phyloP scores from a whole-genome alignment of 2,888 invertebrate genomes.

The Ellobium chinense region DNA sequence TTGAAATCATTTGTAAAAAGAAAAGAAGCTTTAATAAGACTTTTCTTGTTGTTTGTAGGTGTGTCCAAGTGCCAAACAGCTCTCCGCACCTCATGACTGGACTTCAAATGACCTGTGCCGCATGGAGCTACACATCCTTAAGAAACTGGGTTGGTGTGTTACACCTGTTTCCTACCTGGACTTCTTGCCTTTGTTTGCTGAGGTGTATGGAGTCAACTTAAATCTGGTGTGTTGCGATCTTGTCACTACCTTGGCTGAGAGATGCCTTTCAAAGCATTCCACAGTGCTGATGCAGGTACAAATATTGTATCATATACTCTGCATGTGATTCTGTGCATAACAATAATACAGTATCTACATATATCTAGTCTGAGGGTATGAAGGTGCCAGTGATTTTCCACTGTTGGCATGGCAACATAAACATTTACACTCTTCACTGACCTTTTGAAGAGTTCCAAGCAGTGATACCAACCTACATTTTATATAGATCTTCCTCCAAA shows the following conservation, averaged over 20 bases:
- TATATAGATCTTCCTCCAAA: no score
- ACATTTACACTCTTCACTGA: no score
- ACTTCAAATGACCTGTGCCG: slow-evolving; percentile 70
- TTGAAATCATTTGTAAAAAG: no score
- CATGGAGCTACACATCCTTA: slow-evolving; percentile 74
- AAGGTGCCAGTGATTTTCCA: no score
- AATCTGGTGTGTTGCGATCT: neutral
- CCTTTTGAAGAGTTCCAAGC: no score
- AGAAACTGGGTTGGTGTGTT: slow-evolving; percentile 70
- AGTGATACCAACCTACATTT: no score
- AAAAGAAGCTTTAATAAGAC: no score
- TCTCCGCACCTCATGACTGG: slow-evolving; percentile 68
- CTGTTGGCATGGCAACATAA: no score
- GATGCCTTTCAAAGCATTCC: slow-evolving; percentile 27
- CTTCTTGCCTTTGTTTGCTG: slow-evolving; percentile 53
- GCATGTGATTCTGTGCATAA: no score
- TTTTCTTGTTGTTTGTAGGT: slow-evolving; percentile 51
- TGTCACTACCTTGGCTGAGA: slow-evolving; percentile 20
- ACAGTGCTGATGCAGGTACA: slow-evolving; percentile 43
- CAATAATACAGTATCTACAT: no score
- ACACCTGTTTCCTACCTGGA: slow-evolving; percentile 65
- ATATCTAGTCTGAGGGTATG: no score
- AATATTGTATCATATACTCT: no score
- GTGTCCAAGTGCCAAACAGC: slow-evolving; percentile 64
- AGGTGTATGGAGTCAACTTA: neutral